phyloP scores from a whole-genome alignment of 2,888 invertebrate species.

The Amiota communis region DNA sequence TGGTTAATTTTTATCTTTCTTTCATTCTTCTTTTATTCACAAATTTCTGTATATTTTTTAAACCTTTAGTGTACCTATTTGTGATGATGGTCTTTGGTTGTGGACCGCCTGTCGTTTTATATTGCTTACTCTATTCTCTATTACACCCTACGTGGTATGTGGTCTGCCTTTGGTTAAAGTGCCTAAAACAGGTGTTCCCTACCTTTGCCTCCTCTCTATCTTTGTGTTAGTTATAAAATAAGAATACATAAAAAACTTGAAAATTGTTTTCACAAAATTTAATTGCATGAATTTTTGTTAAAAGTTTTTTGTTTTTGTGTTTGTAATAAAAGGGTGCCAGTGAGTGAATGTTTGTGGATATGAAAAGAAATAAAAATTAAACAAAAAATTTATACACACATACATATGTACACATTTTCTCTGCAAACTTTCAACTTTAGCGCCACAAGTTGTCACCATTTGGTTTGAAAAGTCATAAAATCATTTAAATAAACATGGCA shows the following conservation, averaged over 20 bases:
- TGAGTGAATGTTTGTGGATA: too few species aligned
- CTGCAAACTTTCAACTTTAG: constrained; percentile 62
- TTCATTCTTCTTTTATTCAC: not conserved
- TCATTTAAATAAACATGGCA: constrained; percentile 56
- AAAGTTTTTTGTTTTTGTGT: constrained; percentile 2
- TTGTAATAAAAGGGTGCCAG: too few species aligned
- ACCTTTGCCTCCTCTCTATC: not conserved
- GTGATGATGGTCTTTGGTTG: constrained; percentile 24
- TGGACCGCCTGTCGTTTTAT: constrained; percentile 32
- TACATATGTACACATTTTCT: constrained; percentile 39
- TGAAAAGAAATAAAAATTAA: constrained; percentile 3
- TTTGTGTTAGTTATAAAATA: not conserved
- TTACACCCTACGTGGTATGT: constrained; percentile 1
- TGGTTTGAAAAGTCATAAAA: constrained; percentile 63
- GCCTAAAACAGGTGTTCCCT: constrained; percentile 15
- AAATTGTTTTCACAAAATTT: constrained; percentile 18
- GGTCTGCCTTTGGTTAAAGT: not conserved
- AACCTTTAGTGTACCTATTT: constrained; percentile 25
- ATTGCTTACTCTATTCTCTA: not conserved
- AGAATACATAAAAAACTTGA: constrained; percentile 4
- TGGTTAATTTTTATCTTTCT: constrained; percentile 43
- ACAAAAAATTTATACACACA: not conserved
- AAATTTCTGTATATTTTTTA: not conserved
- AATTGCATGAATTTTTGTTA: constrained; percentile 4
- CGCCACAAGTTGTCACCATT: constrained; percentile 65